Base-by-base conservation (phyloP, 2,888 invertebrate species). In the Sphaeridia pumilis region DNA sequence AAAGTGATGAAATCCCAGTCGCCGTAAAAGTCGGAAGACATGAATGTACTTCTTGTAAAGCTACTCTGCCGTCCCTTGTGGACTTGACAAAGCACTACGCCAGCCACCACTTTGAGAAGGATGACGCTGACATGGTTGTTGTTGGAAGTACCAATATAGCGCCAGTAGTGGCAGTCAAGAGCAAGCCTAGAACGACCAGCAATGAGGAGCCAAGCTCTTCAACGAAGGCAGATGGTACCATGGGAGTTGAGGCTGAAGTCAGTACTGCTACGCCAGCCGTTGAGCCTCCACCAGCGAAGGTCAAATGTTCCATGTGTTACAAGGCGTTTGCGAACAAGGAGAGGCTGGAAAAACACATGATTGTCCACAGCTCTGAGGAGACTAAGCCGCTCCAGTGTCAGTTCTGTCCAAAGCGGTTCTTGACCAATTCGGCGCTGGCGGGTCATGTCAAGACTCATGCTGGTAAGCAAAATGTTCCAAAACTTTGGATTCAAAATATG, bases 371-470 rank as follows among this genome's bases (percentile, higher is more conserved):
- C 48, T 75, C 75, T 5, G 81, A 83, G 58, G 79, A 82, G 56
- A 72, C 75, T n/a, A 83, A 83, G 68, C 81, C 82, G 14, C 70
- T 81, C 56, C 76, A 81, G 66, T 84, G 84, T 67, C 72, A 75
- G 35, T 71, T 76, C 42, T 83, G 83, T 65, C 72, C 73, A 31
- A 81, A 81, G 67, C 69, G 79, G 48, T 83, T 84, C 69, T 74
- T 83, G 66, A 84, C 80, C 62, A 81, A 81, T 66, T 80, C 83
- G 0, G 83, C 84, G 2, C 70, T 84, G 22, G 75, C 80, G 2
- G 81, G 82, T 62, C 84, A 85, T 68, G 68, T 80, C 54, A 83
- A 83, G 70, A 79, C 78, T 3, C 84, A 84, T 66, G 70, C 72
- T 67, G 73, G 76, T 75, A 67, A 65, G 66, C 31, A 42, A 27